These are phyloP conservation scores for Epizoanthus scotinus DNA, from an alignment of 92 coral and sea anemone genomes.

Conservation along the genomic window DNA sequence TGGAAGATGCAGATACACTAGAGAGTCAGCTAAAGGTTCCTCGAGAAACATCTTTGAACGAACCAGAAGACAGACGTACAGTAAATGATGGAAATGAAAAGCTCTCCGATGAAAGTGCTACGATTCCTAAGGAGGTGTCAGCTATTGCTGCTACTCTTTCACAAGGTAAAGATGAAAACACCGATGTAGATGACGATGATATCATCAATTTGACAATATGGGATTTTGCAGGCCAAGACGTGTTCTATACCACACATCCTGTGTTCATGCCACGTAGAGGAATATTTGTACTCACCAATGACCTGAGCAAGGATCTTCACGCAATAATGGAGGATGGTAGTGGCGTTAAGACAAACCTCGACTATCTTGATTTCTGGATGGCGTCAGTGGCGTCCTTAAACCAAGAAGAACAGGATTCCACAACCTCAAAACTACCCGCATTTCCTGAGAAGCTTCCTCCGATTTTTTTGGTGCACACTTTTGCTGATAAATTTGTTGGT, in stretches of 20 bases:
- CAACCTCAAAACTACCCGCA: background rate
- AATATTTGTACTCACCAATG: slow-evolving; percentile 11
- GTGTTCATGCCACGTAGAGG: slow-evolving; percentile 24
- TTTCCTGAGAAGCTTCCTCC: slow-evolving; percentile 22
- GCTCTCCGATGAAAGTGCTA: background rate
- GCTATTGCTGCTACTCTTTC: background rate
- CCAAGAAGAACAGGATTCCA: background rate
- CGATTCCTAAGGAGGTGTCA: slow-evolving; percentile 8
- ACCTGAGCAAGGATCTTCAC: slow-evolving; percentile 15
- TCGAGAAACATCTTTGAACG: background rate
- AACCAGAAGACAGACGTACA: background rate
- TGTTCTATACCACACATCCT: slow-evolving; percentile 9
- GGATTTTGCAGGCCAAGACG: slow-evolving; percentile 33
- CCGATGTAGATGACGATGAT: background rate
- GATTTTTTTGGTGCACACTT: slow-evolving; percentile 13
- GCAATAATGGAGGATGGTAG: background rate
- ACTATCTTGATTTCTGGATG: slow-evolving; percentile 29
- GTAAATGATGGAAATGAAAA: background rate
- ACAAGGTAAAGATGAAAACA: background rate
- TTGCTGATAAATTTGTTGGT: slow-evolving; percentile 17
- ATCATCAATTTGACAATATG: slow-evolving; percentile 12
- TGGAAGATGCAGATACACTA: background rate
- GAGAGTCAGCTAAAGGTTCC: too few species aligned
- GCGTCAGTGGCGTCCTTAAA: slow-evolving; percentile 5
- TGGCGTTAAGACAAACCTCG: background rate